These are phyloP conservation scores for Ornithoptera alexandrae DNA, from an alignment of 2,888 invertebrate genomes.

Conservation along the genomic window DNA sequence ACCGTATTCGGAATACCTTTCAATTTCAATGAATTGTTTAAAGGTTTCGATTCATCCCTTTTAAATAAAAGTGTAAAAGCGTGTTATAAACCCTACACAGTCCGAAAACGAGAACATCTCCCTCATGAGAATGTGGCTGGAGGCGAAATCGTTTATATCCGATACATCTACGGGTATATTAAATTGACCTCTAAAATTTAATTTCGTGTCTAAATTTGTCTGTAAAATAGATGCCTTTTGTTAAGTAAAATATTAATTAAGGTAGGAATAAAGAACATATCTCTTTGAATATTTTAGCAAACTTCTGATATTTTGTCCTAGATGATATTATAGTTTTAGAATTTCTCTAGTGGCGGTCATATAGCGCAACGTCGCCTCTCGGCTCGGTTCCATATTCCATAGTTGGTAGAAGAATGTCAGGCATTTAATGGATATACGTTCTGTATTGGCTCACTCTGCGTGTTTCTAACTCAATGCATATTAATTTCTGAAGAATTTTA, in stretches of 20 bases:
- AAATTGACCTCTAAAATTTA: slow-evolving; percentile 31
- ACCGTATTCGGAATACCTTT: too few species aligned
- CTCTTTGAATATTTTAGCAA: slow-evolving; percentile 11
- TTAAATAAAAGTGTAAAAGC: slow-evolving; percentile 66
- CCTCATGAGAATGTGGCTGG: slow-evolving; percentile 58
- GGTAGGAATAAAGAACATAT: not conserved
- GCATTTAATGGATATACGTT: slow-evolving; percentile 52
- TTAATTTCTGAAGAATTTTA: slow-evolving; percentile 26
- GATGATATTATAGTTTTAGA: slow-evolving; percentile 48
- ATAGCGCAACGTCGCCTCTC: slow-evolving; percentile 45
- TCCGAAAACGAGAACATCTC: slow-evolving; percentile 55
- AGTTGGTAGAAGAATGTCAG: slow-evolving; percentile 53
- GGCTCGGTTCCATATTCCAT: slow-evolving; percentile 60
- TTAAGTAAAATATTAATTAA: too few species aligned
- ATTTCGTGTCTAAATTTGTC: too few species aligned
- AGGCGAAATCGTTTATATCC: slow-evolving; percentile 46
- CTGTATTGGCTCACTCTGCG: slow-evolving; percentile 57
- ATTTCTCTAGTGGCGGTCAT: slow-evolving; percentile 49
- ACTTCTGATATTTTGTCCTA: slow-evolving; percentile 25
- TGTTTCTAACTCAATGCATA: slow-evolving; percentile 39
- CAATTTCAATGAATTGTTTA: too few species aligned
- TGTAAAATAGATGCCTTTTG: too few species aligned
- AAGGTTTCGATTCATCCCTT: slow-evolving; percentile 31
- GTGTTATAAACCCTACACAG: slow-evolving; percentile 57
- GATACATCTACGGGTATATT: slow-evolving; percentile 35